phyloP scores from a whole-genome alignment of 2,888 invertebrate genomes.

The Lathronympha strigana region DNA sequence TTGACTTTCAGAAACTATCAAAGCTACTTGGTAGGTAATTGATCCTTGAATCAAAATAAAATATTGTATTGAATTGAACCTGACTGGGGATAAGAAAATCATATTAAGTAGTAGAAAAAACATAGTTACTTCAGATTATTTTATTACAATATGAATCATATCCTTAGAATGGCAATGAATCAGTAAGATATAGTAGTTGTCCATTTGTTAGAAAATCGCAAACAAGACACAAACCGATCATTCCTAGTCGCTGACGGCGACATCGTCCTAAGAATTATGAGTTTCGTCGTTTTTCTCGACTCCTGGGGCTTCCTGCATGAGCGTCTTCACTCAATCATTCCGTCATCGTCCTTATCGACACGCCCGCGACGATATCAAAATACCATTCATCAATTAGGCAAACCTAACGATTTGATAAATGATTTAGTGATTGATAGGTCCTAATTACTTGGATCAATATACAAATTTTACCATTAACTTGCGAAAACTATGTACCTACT shows the following conservation, averaged over 20 bases:
- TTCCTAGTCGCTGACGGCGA: conserved; percentile 1
- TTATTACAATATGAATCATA: too few species aligned
- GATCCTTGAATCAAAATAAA: too few species aligned
- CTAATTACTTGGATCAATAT: conserved; percentile 1
- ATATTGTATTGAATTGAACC: too few species aligned
- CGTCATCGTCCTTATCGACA: conserved; percentile 30
- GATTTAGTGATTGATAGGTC: conserved; percentile 30
- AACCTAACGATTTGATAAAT: conserved; percentile 36
- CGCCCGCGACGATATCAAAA: conserved; percentile 29
- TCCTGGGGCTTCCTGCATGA: conserved; percentile 3
- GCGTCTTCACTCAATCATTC: conserved; percentile 26
- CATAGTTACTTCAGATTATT: too few species aligned
- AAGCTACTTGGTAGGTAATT: too few species aligned
- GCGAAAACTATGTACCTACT: background rate
- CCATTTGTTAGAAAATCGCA: conserved; percentile 3
- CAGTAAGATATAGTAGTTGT: background rate
- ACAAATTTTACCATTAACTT: background rate
- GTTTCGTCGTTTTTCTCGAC: conserved; percentile 23
- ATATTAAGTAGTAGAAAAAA: too few species aligned
- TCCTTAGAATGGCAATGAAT: too few species aligned
- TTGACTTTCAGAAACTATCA: too few species aligned
- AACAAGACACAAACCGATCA: conserved; percentile 2
- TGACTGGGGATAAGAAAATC: too few species aligned
- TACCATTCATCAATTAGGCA: conserved; percentile 41
- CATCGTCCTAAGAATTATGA: conserved; percentile 25